These are phyloP conservation scores for Callaeas wilsoni DNA, from an alignment of 2,113 vertebrate species.

Conservation along the genomic window DNA sequence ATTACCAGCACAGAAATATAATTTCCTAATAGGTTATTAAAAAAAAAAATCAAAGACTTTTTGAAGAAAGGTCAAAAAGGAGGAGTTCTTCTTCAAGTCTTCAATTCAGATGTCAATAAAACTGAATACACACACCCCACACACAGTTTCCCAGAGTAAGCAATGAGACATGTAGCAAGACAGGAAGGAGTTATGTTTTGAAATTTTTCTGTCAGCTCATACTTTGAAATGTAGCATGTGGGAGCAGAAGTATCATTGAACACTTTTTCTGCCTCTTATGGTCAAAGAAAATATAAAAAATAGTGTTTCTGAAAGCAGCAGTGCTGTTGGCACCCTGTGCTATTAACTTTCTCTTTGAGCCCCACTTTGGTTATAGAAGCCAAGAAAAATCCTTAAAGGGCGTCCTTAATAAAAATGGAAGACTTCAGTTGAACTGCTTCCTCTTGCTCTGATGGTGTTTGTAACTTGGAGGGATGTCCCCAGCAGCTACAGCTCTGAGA, in stretches of 20 bases:
- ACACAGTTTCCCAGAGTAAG: background rate
- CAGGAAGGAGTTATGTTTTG: background rate
- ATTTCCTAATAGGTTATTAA: background rate
- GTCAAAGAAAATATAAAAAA: background rate
- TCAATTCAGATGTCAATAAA: background rate
- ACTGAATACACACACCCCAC: background rate
- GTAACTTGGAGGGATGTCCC: background rate
- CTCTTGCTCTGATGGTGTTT: background rate
- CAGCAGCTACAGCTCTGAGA: background rate
- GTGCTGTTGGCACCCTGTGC: background rate
- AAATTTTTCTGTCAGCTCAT: background rate
- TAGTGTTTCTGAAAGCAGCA: background rate
- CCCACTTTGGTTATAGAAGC: background rate
- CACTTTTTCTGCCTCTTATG: background rate
- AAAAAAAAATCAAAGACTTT: background rate
- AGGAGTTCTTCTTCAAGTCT: background rate
- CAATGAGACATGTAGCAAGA: background rate
- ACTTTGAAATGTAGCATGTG: background rate
- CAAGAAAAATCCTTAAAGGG: background rate
- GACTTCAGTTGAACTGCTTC: background rate
- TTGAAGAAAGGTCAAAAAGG: background rate
- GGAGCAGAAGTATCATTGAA: background rate
- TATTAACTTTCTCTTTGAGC: background rate
- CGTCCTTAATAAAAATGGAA: background rate
- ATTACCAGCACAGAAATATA: background rate